Evolutionary conservation across 2,797 vertebrate species (phyloP).

Genomic region (Liparis tanakae): DNA sequence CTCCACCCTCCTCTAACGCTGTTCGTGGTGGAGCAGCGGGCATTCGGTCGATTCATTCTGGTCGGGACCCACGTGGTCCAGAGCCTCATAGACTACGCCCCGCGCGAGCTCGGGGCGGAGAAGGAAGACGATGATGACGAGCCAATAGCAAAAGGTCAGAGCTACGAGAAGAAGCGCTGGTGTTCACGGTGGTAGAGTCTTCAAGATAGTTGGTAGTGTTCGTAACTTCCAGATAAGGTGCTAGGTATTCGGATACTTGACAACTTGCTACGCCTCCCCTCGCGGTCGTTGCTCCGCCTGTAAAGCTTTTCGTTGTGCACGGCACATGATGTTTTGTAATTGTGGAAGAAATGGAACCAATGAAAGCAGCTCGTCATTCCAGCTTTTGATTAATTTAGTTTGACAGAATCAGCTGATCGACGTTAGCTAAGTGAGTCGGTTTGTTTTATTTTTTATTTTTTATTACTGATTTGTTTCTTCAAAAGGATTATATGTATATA

Average conservation of each 20-base stretch:
- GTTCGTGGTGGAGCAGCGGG: constrained; percentile 90
- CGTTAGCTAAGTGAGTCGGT: neutral
- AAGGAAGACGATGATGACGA: constrained; percentile 81
- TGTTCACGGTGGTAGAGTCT: neutral
- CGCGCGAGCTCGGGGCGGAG: constrained; percentile 78
- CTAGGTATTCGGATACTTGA: neutral
- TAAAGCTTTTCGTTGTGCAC: neutral
- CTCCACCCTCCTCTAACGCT: constrained; percentile 94
- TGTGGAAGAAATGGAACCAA: neutral
- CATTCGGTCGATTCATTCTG: constrained; percentile 88
- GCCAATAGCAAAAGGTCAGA: constrained; percentile 61
- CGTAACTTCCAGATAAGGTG: neutral
- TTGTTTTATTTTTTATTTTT: neutral
- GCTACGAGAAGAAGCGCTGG: neutral
- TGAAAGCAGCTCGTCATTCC: too few species aligned
- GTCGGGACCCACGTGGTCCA: constrained; percentile 90
- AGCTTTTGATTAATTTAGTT: neutral
- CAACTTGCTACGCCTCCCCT: neutral
- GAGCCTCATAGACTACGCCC: constrained; percentile 87
- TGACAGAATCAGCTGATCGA: neutral
- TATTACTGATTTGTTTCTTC: neutral
- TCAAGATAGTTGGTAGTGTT: neutral
- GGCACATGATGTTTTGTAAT: neutral
- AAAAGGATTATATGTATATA: neutral
- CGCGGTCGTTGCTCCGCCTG: neutral